Conservation (phyloP, 2,888 invertebrate genomes). For the Camptogramma bilineatum region DNA sequence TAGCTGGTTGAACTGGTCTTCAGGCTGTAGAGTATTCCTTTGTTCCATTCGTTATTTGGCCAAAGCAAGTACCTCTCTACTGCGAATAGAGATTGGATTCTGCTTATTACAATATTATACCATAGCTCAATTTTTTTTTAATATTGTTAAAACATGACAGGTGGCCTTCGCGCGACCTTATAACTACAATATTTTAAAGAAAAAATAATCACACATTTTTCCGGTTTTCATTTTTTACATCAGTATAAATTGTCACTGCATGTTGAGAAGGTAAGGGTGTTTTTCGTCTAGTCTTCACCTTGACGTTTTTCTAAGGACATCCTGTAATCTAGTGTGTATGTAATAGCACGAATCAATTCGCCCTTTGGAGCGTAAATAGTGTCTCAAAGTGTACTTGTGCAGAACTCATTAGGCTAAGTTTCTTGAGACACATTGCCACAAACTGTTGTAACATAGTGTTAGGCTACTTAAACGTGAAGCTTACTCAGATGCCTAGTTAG, state of each 20-base stretch:
- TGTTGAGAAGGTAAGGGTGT: too few species aligned
- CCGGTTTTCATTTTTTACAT: too few species aligned
- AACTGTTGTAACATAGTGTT: slow-evolving; percentile 42
- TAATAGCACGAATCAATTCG: background rate
- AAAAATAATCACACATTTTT: too few species aligned
- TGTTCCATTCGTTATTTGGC: slow-evolving; percentile 8
- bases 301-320: background rate
- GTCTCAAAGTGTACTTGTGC: slow-evolving; percentile 37
- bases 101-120: background rate
- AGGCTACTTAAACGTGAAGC: slow-evolving; percentile 49
- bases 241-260: too few species aligned
- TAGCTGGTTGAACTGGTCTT: slow-evolving; percentile 9
- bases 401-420: slow-evolving; percentile 49
- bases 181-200: too few species aligned
- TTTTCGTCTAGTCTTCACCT: too few species aligned
- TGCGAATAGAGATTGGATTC: background rate
- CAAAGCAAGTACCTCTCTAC: background rate
- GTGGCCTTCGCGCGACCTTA: background rate
- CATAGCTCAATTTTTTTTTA: too few species aligned
- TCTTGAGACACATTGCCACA: slow-evolving; percentile 44
- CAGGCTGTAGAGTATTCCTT: slow-evolving; percentile 17
- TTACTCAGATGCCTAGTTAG: slow-evolving; percentile 36
- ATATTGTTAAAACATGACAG: background rate
- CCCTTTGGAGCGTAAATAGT: background rate
- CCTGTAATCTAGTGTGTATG: background rate